Evolutionary conservation across 2,888 invertebrate species (phyloP), one percentile per base, ranked within the genome.

Genomic region (Tenthredo livida): DNA sequence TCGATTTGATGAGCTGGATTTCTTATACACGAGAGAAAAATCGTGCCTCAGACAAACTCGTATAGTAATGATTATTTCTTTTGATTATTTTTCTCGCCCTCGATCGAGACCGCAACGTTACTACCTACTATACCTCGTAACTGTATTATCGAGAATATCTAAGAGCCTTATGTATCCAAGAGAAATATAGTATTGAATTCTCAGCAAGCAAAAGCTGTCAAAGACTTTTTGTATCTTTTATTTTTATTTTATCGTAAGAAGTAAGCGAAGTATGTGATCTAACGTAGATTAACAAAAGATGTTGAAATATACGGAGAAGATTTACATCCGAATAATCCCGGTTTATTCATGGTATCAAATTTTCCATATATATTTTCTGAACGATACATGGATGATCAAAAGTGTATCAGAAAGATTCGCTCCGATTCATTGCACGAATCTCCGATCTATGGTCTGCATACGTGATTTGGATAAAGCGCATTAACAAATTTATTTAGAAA

Each of bases 1-100:
- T 75, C 75, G 75, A 77, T 77, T 54, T 29, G n/a, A 37, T 7
- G 37, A 17, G 70, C n/a, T n/a, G n/a, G 40, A 72, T 72, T 72
- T 72, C 15, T 72, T 72, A 17, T 47, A 29, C 25, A 33, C 40
- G 43, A 21, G 9, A 40, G 17, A 15, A n/a, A n/a, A 37, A 33
- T 12, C 10, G n/a, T 33, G 9, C 9, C n/a, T 6, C 15, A 40
- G 37, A 54, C 54, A n/a, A 54, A 54, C n/a, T 7, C 54, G 54
- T 54, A n/a, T 2, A 54, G n/a, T 7, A n/a, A 54, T 54, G 6
- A 54, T 54, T 54, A n/a, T 54, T 54, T n/a, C 7, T n/a, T 54
- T 54, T n/a, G n/a, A 54, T n/a, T 54, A 7, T 54, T 7, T 54
- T n/a, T 54, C 17, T 6, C n/a, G 10, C 54, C 7, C n/a, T 54